Conservation (phyloP, 1,140 invertebrate genomes). For the Rhopalosiphum padi region DNA sequence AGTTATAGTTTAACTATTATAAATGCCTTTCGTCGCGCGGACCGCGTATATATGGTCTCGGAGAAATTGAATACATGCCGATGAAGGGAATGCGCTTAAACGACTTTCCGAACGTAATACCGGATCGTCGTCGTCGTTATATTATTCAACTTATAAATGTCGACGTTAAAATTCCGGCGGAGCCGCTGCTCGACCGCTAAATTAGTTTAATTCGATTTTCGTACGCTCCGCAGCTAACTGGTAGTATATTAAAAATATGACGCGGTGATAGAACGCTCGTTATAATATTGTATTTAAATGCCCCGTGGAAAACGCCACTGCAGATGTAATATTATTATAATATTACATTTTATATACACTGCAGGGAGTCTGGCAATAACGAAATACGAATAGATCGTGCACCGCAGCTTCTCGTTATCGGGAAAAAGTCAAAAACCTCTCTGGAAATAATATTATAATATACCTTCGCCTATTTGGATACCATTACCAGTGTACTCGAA, state of each 20-base stretch:
- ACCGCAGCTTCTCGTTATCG: neutral
- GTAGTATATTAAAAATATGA: neutral
- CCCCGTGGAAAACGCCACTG: neutral
- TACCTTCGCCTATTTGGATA: neutral
- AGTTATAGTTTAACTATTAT: constrained; percentile 32
- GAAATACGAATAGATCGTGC: neutral
- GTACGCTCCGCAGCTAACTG: neutral
- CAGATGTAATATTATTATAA: neutral
- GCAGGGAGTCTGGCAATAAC: neutral
- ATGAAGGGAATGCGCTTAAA: neutral
- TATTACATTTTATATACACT: constrained; percentile 1
- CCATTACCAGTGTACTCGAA: neutral
- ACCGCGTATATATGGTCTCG: neutral
- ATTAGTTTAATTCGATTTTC: constrained; percentile 20
- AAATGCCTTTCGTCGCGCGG: neutral
- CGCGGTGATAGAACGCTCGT: neutral
- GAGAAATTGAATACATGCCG: neutral
- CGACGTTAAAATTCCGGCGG: neutral
- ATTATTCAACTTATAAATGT: constrained; percentile 7
- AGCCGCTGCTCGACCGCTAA: neutral
- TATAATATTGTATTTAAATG: constrained; percentile 12
- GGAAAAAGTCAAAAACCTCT: neutral
- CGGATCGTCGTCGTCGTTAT: neutral
- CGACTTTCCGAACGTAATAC: neutral
- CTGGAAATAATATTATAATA: neutral